phyloP scores from a whole-genome alignment of 2,797 vertebrate genomes.

The Onychomys leucogaster region DNA sequence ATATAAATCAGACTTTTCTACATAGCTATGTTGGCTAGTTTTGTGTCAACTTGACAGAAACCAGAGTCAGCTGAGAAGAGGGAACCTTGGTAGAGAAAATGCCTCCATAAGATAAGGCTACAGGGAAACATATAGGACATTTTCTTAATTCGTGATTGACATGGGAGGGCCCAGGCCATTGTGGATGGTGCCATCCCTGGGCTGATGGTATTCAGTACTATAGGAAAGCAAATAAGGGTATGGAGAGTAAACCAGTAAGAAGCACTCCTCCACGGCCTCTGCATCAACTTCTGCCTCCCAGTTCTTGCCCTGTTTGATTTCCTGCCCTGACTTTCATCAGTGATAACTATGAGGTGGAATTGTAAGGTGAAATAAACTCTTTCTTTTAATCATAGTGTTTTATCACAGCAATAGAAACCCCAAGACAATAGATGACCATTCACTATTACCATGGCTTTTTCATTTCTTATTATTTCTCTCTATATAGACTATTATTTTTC shows the following conservation, averaged over 20 bases:
- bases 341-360: not conserved
- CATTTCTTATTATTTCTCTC: no score
- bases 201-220: not conserved
- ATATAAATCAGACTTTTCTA: not conserved
- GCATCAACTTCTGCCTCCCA: not conserved
- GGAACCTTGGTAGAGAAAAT: not conserved
- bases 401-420: not conserved
- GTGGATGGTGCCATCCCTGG: not conserved
- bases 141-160: not conserved
- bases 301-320: not conserved
- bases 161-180: not conserved
- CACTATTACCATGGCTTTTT: not conserved
- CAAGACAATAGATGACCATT: not conserved
- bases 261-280: not conserved
- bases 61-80: not conserved
- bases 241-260: not conserved
- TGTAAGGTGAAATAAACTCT: not conserved
- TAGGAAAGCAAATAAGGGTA: not conserved
- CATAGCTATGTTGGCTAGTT: not conserved
- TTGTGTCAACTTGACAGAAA: not conserved
- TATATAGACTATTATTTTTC: no score
- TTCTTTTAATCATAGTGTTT: not conserved
- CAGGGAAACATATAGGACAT: not conserved
- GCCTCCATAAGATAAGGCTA: not conserved
- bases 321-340: not conserved